Evolutionary conservation across 2,888 invertebrate genomes (phyloP).

Genomic region (Scrobipalpa atriplicella): DNA sequence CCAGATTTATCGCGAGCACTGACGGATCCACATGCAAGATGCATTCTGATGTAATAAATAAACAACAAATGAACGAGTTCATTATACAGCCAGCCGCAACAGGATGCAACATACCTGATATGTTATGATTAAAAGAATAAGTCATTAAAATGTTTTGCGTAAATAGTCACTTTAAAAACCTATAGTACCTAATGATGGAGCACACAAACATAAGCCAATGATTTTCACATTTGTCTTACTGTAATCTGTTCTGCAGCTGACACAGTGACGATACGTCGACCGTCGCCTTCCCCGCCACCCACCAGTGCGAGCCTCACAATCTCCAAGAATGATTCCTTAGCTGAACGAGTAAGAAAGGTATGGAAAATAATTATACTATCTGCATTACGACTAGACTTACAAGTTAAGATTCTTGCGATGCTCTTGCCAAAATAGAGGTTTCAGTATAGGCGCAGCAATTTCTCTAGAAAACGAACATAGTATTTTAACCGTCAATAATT

Average conservation of each 20-base stretch:
- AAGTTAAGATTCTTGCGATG: too few relatives aligned
- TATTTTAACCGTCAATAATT: conserved; percentile 3
- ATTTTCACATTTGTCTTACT: neutral
- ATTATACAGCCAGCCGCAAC: neutral
- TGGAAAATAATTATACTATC: conserved; percentile 2
- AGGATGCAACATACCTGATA: neutral
- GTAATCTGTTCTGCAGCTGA: conserved; percentile 43
- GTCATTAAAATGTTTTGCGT: too few relatives aligned
- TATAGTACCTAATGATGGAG: too few relatives aligned
- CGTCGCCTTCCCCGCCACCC: conserved; percentile 79
- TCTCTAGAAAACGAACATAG: neutral
- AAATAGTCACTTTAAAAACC: too few relatives aligned
- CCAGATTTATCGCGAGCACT: conserved; percentile 2
- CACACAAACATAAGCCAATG: neutral
- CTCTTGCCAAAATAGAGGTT: too few relatives aligned
- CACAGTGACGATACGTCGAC: conserved; percentile 76
- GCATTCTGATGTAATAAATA: conserved; percentile 5
- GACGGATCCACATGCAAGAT: neutral
- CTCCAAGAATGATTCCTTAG: conserved; percentile 86
- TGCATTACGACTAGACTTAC: too few relatives aligned
- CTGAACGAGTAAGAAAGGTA: conserved; percentile 87
- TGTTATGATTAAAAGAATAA: too few relatives aligned
- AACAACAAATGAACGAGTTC: neutral
- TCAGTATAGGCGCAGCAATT: neutral
- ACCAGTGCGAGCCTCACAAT: conserved; percentile 82